These are phyloP conservation scores for Uria lomvia DNA, from an alignment of 2,113 vertebrate genomes.

Conservation along the genomic window DNA sequence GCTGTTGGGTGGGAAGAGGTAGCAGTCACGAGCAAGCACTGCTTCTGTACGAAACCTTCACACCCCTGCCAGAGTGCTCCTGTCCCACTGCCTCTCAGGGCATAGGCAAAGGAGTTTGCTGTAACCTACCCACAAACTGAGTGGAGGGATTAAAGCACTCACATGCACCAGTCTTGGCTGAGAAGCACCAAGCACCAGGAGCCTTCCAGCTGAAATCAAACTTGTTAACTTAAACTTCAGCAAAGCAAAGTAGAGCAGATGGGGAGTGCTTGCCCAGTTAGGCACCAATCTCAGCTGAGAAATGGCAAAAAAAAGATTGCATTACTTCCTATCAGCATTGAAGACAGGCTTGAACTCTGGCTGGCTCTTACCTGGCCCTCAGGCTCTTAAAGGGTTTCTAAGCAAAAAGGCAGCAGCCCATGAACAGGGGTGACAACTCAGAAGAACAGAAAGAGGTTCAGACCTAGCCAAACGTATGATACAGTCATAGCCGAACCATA, in stretches of 20 bases:
- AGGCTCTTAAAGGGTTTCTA: constrained; percentile 11
- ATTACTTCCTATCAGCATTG: constrained; percentile 37
- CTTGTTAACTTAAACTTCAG: constrained; percentile 56
- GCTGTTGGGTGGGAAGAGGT: background rate
- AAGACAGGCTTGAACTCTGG: background rate
- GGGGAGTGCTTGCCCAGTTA: constrained; percentile 23
- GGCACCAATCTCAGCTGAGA: constrained; percentile 40
- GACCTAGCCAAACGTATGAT: background rate
- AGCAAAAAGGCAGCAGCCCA: background rate
- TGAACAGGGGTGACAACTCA: background rate
- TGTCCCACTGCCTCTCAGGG: background rate
- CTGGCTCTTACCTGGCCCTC: background rate
- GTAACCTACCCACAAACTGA: background rate
- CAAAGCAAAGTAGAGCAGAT: constrained; percentile 54
- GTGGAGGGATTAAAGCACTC: constrained; percentile 40
- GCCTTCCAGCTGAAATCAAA: constrained; percentile 61
- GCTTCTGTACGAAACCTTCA: background rate
- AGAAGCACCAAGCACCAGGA: constrained; percentile 51
- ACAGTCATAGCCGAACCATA: background rate
- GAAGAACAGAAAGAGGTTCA: background rate
- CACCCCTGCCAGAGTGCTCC: background rate
- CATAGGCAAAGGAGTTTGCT: background rate
- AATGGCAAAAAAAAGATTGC: constrained; percentile 12
- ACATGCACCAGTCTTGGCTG: constrained; percentile 25
- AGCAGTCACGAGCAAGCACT: constrained; percentile 18